Conservation (phyloP, 2,797 vertebrate genomes). For the Lepus townsendii region DNA sequence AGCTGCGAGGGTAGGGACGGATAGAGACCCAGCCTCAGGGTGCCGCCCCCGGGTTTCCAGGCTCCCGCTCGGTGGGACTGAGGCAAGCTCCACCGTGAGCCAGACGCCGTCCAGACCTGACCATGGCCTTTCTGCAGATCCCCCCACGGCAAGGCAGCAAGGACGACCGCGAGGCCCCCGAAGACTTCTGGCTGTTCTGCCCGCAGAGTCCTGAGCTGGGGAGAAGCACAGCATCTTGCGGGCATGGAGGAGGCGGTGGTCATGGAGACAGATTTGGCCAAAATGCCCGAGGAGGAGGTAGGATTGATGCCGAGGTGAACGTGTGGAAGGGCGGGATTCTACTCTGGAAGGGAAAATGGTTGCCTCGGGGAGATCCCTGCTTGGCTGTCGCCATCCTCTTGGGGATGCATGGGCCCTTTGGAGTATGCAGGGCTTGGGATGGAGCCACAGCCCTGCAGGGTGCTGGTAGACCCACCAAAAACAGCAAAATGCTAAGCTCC, state of each 20-base stretch:
- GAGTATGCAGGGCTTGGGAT: neutral
- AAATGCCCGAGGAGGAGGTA: slow-evolving; percentile 70
- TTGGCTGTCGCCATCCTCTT: neutral
- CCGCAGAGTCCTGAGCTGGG: neutral
- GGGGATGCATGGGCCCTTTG: neutral
- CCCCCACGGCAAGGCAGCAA: neutral
- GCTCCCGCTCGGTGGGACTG: neutral
- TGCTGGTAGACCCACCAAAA: neutral
- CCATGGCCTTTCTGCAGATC: neutral
- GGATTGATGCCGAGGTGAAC: neutral
- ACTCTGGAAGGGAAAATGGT: neutral
- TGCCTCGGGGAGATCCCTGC: neutral
- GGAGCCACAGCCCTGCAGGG: neutral
- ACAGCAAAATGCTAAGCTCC: neutral
- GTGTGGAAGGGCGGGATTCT: neutral
- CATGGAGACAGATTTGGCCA: slow-evolving; percentile 58
- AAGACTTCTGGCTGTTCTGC: neutral
- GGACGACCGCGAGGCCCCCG: neutral
- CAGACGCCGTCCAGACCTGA: neutral
- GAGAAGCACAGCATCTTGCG: neutral
- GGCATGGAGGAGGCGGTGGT: slow-evolving; percentile 20
- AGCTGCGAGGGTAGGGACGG: neutral
- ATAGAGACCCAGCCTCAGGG: slow-evolving; percentile 35
- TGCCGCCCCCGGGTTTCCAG: slow-evolving; percentile 51
- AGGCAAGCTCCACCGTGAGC: neutral